Evolutionary conservation across 2,888 invertebrate genomes (phyloP).

Genomic region (Helleia helle): DNA sequence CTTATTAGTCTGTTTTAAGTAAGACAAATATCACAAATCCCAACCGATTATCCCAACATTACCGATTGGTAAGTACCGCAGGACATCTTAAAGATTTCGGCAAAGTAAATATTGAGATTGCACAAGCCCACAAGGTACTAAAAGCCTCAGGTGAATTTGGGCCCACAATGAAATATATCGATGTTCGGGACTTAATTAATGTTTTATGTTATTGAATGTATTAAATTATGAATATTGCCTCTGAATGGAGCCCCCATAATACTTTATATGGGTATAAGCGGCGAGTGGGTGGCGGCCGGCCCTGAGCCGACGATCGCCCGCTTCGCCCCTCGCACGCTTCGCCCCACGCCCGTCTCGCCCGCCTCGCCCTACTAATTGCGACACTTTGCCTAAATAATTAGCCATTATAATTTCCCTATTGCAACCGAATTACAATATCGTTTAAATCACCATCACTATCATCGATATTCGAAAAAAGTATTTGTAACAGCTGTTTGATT

Average conservation of each 20-base stretch:
- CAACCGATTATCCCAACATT: no score
- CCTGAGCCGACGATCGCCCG: conserved; percentile 57
- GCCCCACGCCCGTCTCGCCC: conserved; percentile 57
- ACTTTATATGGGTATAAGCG: conserved; percentile 66
- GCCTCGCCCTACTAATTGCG: conserved; percentile 48
- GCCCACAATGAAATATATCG: background rate
- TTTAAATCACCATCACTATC: background rate
- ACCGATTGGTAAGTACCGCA: no score
- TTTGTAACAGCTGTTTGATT: background rate
- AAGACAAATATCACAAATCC: no score
- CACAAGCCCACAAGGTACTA: no score
- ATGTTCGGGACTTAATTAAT: conserved; percentile 5
- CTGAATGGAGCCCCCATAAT: conserved; percentile 47
- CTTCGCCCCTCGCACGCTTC: no score
- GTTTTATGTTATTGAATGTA: conserved; percentile 32
- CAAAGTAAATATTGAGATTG: no score
- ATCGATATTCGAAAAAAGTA: no score
- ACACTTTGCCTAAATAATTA: conserved; percentile 52
- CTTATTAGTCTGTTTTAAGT: no score
- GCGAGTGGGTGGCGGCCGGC: conserved; percentile 68
- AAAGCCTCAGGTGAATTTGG: background rate
- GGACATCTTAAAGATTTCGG: no score
- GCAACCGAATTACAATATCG: background rate
- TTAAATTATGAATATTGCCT: conserved; percentile 62
- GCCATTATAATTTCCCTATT: conserved; percentile 25